Base-by-base conservation (phyloP, 30 jellyfish, hydroid and myxozoan genomes). In the Clytia hemisphaerica region DNA sequence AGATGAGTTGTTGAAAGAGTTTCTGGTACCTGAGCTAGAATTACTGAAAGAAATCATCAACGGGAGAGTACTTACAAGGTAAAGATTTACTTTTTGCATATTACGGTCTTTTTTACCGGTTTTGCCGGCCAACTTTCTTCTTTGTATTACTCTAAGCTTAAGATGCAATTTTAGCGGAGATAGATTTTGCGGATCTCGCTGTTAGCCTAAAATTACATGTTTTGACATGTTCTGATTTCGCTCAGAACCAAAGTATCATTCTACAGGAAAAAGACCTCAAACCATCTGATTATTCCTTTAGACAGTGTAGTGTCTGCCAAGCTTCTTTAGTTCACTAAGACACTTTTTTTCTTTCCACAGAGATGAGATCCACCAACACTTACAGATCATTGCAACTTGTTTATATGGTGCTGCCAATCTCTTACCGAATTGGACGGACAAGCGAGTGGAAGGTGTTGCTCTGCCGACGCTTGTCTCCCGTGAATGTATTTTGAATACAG, bases 61-160 rank as follows among this genome's bases (percentile, higher is more conserved):
- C 15, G 94, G 97, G 19, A 54, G 64, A 31, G 31, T 63, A 12
- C 58, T 87, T 21, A 79, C 94, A 7, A 87, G 93, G 97, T 87
- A 63, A 4, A 58, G 28, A 21, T 9, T 42, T 24, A 6, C 15
- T 6, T 9, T n/a, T 36, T 19, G 60, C 72, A 21, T 58, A 59
- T n/a, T n/a, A n/a, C n/a, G n/a, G n/a, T n/a, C n/a, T n/a, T n/a
- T n/a, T n/a, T n/a, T n/a, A n/a, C n/a, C n/a, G n/a, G n/a, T n/a
- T n/a, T n/a, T n/a, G n/a, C n/a, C n/a, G n/a, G n/a, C n/a, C n/a
- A n/a, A n/a, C n/a, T n/a, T n/a, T n/a, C n/a, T n/a, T n/a, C n/a
- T n/a, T n/a, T n/a, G n/a, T n/a, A n/a, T n/a, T n/a, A n/a, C n/a
- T n/a, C n/a, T n/a, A n/a, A n/a, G n/a, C n/a, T n/a, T n/a, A n/a